phyloP scores from a whole-genome alignment of 2,113 vertebrate species.

The Cichladusa arquata region DNA sequence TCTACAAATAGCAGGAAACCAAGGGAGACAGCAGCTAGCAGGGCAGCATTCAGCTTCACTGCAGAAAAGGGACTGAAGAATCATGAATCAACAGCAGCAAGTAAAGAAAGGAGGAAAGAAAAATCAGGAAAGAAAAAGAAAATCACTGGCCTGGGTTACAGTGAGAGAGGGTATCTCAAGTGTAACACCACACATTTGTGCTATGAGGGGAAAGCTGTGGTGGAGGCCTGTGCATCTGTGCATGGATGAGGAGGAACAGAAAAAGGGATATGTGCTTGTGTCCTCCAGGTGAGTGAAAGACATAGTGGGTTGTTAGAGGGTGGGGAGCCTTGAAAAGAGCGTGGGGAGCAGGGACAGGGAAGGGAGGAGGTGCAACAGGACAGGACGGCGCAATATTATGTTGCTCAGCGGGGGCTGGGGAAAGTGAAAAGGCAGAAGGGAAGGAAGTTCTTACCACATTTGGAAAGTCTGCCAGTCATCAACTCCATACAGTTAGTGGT shows the following conservation, averaged over 20 bases:
- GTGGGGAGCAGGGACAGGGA: constrained; percentile 1
- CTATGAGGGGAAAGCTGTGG: constrained; percentile 31
- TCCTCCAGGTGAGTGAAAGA: constrained; percentile 21
- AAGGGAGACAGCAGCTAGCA: constrained; percentile 31
- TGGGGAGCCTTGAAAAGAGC: background rate
- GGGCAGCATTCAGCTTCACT: constrained; percentile 40
- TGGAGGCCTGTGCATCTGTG: constrained; percentile 18
- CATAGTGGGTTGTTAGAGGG: background rate
- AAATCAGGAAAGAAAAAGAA: constrained; percentile 6
- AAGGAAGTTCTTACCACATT: constrained; percentile 89
- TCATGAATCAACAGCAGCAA: constrained; percentile 3
- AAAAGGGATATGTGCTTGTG: background rate
- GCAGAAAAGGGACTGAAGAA: constrained; percentile 38
- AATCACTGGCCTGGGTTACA: background rate
- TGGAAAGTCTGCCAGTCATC: constrained; percentile 91
- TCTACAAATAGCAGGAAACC: constrained; percentile 17
- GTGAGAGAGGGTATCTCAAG: constrained; percentile 36
- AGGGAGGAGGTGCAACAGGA: constrained; percentile 10
- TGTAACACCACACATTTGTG: constrained; percentile 30
- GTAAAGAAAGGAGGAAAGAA: constrained; percentile 15
- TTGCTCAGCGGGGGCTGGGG: constrained; percentile 48
- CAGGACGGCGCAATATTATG: background rate
- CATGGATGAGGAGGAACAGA: constrained; percentile 28
- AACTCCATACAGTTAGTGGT: constrained; percentile 86
- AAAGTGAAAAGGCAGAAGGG: constrained; percentile 62